phyloP scores from a whole-genome alignment of 2,113 vertebrate genomes.

The Psammodynastes pulverulentus region DNA sequence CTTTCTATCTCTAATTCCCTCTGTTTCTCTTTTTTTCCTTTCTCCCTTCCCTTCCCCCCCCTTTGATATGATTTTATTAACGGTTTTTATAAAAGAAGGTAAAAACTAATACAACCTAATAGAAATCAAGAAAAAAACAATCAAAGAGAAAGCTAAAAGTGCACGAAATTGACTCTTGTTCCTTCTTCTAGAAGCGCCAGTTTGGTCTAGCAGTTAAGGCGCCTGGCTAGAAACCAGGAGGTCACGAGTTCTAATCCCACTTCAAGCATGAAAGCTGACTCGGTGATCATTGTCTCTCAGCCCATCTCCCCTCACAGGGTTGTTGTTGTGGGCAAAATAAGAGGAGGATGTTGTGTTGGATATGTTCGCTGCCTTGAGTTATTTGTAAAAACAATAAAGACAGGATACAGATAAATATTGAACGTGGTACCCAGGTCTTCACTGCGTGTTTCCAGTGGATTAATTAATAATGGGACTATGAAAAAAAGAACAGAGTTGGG shows the following conservation, averaged over 20 bases:
- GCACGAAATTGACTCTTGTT: not conserved
- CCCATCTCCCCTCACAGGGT: not conserved
- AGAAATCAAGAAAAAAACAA: not conserved
- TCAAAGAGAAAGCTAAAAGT: not conserved
- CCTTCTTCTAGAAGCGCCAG: not conserved
- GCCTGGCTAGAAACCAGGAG: not conserved
- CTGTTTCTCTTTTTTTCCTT: accelerated
- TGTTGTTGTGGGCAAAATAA: not conserved
- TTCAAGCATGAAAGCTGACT: not conserved
- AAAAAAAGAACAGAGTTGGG: not conserved
- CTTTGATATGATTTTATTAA: not conserved
- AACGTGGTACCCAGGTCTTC: not conserved
- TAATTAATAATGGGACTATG: not conserved
- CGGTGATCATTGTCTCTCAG: not conserved
- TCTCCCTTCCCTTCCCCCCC: accelerated
- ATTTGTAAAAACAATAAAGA: not conserved
- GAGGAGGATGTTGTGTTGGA: not conserved
- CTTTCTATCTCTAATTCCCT: accelerated
- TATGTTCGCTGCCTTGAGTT: not conserved
- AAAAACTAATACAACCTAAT: not conserved
- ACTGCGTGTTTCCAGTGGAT: not conserved
- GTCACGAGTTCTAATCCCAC: not conserved
- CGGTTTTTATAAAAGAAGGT: not conserved
- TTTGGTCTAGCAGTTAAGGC: not conserved
- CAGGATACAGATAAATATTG: not conserved